Evolutionary conservation across 2,888 invertebrate genomes (phyloP).

Genomic region (Chorisops tibialis): DNA sequence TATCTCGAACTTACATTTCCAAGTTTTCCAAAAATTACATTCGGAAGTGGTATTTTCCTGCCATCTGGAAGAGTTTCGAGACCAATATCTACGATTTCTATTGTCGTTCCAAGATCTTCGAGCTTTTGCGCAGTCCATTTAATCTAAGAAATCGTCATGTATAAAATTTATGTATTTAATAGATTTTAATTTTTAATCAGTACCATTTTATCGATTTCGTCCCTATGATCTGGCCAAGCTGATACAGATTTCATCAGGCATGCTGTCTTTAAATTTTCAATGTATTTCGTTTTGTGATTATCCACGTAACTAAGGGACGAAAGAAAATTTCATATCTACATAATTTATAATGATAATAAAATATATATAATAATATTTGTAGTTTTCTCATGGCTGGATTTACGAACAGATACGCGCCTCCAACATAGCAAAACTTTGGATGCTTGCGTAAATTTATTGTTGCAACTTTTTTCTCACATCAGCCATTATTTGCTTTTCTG

Average conservation of each 20-base stretch:
- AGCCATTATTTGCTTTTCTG: too few species aligned
- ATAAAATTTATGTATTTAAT: neutral
- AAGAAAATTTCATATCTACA: too few species aligned
- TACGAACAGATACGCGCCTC: too few species aligned
- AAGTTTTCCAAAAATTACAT: conserved; percentile 74
- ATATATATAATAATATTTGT: too few species aligned
- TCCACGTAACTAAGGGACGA: conserved; percentile 67
- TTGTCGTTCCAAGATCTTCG: conserved; percentile 66
- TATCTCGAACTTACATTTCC: conserved; percentile 64
- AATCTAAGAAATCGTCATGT: conserved; percentile 46
- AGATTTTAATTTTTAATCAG: neutral
- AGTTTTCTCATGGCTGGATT: neutral
- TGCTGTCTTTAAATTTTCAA: conserved; percentile 74
- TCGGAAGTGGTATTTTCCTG: conserved; percentile 72
- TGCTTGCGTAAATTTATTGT: too few species aligned
- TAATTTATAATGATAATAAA: too few species aligned
- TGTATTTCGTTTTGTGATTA: conserved; percentile 69
- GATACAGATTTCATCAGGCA: conserved; percentile 96
- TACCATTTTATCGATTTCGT: conserved; percentile 76
- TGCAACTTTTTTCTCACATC: too few species aligned
- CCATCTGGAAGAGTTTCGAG: conserved; percentile 70
- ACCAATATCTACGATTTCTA: conserved; percentile 74
- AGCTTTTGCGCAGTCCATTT: conserved; percentile 73
- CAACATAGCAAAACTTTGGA: too few species aligned
- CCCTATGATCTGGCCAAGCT: conserved; percentile 77